These are phyloP conservation scores for Chroicocephalus ridibundus DNA, from an alignment of 2,113 vertebrate species.

Conservation along the genomic window DNA sequence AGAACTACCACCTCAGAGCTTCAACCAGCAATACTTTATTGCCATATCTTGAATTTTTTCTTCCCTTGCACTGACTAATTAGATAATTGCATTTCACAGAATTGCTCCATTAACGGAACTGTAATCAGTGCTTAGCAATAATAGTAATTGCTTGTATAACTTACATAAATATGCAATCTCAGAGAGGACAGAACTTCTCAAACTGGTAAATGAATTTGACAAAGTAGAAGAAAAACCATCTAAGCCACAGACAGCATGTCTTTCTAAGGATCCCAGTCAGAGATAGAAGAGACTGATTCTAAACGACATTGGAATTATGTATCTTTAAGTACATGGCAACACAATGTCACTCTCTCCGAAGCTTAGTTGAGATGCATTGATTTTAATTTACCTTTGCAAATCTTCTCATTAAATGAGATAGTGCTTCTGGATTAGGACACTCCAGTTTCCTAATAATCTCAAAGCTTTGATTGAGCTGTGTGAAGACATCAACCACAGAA, in stretches of 20 bases:
- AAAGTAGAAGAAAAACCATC: not conserved
- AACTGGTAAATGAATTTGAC: not conserved
- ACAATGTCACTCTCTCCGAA: not conserved
- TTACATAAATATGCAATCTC: not conserved
- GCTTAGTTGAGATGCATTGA: not conserved
- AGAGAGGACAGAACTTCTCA: not conserved
- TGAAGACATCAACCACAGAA: conserved; percentile 97
- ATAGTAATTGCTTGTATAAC: not conserved
- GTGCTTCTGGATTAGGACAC: conserved; percentile 95
- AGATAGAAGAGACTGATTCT: not conserved
- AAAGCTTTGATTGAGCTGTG: conserved; percentile 98
- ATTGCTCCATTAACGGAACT: not conserved
- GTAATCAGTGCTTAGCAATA: not conserved
- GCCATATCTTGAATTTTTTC: not conserved
- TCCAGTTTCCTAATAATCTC: conserved; percentile 98
- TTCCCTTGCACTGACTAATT: not conserved
- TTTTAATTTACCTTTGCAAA: conserved; percentile 89
- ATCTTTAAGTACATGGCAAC: not conserved
- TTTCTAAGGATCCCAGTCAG: not conserved
- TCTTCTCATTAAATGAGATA: conserved; percentile 97
- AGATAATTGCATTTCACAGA: not conserved
- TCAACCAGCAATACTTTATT: not conserved
- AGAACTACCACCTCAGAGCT: not conserved
- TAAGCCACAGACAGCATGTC: not conserved
- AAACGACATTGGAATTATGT: not conserved